Base-by-base conservation (phyloP, 2,888 invertebrate genomes). In the Apamea sordens region DNA sequence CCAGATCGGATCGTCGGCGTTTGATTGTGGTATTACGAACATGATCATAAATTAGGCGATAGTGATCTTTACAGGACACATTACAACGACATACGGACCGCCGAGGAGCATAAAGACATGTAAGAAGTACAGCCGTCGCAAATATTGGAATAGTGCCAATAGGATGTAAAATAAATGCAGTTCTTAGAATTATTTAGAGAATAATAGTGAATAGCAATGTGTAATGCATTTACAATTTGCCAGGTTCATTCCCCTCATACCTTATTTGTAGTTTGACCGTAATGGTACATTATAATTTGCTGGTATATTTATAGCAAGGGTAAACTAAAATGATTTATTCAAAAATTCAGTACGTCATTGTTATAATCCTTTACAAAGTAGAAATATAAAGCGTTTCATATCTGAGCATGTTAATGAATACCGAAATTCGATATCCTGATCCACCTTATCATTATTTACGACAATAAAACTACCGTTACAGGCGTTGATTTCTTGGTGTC, bases 11-110 rank as follows among this genome's bases (percentile, higher is more conserved):
- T 77, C 79, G 87, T 90, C 91, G 90, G 90, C 89, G 84, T 91
- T 89, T 90, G 90, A 90, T 90, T 91, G 91, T 91, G 89, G 88
- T 84, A 89, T 85, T 83, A 85, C 85, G 85, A 87, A 93, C 92
- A 92, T 83, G 92, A 86, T 92, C 93, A 93, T 95, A 95, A 93
- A 95, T 95, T 93, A 94, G 91, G 87, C 82, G 95, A 95, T 95
- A 92, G 93, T 92, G 87, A 94, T 95, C 95, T 88, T 75, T 86
- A 89, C 91, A 92, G 91, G 91, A 92, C 91, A 90, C 89, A 82
- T 90, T 89, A 92, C 92, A 93, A 90, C 89, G 81, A 83, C 86
- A 86, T 70, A 89, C 74, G 75, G 79, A 81, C 80, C 88, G 82
- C 81, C 80, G 77, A 83, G 73, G 79, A 83, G 87, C 77, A 75